phyloP scores from a whole-genome alignment of 1,140 invertebrate species.

The Neotoxoptera formosana region DNA sequence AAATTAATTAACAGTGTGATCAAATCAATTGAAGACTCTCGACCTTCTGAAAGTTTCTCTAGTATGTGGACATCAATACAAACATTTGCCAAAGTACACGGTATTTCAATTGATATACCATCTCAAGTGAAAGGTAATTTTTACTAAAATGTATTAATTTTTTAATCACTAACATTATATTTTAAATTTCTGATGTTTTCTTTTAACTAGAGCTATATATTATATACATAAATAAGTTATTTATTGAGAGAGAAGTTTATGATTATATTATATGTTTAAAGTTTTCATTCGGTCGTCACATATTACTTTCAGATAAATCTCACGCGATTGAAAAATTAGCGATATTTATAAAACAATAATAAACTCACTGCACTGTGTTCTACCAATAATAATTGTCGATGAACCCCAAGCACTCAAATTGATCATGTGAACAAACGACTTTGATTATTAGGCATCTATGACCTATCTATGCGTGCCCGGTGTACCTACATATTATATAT shows the following conservation, averaged over 20 bases:
- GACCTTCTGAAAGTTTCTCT: background rate
- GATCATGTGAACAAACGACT: background rate
- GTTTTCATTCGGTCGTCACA: background rate
- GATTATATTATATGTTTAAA: background rate
- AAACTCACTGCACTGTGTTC: background rate
- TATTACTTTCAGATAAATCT: background rate
- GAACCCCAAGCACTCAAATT: background rate
- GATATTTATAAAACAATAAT: background rate
- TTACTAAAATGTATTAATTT: too few species aligned
- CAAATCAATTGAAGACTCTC: background rate
- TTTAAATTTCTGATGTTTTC: too few species aligned
- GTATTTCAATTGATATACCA: background rate
- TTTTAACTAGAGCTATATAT: too few species aligned
- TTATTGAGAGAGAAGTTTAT: background rate
- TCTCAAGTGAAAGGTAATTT: background rate
- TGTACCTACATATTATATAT: background rate
- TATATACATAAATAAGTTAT: background rate
- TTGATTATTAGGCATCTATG: background rate
- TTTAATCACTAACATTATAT: too few species aligned
- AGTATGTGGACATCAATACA: background rate
- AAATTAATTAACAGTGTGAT: too few species aligned
- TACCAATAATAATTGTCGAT: background rate
- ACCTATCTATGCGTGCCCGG: background rate
- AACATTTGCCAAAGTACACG: constrained; percentile 11
- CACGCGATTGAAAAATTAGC: background rate